A percentile compares a stretch with the other conserved stretches of the same genome.
Evolutionary conservation across 1,140 invertebrate species (phyloP).

Genomic region (Physella acuta): DNA sequence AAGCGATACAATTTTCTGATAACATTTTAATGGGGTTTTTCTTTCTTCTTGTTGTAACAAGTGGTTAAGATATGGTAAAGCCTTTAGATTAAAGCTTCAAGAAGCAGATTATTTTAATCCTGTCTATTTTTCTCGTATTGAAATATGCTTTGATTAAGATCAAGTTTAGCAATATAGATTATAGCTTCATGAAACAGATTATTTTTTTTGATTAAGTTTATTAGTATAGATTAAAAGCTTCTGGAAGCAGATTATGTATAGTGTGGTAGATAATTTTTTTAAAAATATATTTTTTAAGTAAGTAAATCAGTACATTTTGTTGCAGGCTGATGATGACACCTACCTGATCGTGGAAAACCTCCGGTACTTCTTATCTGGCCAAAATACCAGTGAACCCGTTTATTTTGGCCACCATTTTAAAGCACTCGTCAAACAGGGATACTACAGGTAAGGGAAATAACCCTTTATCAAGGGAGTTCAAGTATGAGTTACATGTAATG

Average conservation of each 20-base stretch:
- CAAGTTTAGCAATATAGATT: constrained; percentile 74
- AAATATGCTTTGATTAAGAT: neutral
- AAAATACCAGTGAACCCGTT: constrained; percentile 41
- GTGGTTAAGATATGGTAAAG: too few species aligned
- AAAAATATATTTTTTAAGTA: neutral
- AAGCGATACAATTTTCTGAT: too few species aligned
- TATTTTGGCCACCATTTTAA: constrained; percentile 60
- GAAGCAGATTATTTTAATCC: too few species aligned
- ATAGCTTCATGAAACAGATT: constrained; percentile 52
- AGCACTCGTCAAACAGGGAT: constrained; percentile 42
- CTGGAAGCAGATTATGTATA: neutral
- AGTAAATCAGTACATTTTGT: constrained; percentile 81
- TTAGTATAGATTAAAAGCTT: neutral
- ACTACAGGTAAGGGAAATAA: constrained; percentile 35
- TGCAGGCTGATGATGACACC: too few species aligned
- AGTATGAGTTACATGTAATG: too few species aligned
- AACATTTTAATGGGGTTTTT: too few species aligned
- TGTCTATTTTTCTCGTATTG: too few species aligned
- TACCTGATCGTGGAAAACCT: constrained; percentile 66
- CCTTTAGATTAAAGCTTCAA: too few species aligned
- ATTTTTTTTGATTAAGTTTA: constrained; percentile 55
- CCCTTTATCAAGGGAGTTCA: too few species aligned
- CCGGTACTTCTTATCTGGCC: constrained; percentile 43
- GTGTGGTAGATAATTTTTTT: neutral
- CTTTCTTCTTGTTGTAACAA: too few species aligned